A percentile compares a stretch with the other conserved stretches of the same genome.
Conservation (phyloP, 1,140 invertebrate species). For the Platyscapa corneri region DNA sequence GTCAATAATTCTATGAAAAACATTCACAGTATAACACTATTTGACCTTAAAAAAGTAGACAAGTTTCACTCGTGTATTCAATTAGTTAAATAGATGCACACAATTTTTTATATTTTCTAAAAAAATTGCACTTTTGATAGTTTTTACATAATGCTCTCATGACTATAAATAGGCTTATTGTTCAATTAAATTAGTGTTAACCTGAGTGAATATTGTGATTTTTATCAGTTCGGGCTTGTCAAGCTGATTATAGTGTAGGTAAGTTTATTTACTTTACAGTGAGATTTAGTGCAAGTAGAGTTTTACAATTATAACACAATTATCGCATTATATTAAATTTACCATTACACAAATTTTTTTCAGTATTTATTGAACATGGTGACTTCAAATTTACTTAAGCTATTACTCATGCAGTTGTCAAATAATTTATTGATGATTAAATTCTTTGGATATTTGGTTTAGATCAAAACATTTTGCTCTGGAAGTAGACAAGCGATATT, state of each 20-base stretch:
- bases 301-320: neutral
- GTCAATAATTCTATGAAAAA: too few relatives aligned
- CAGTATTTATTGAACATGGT: neutral
- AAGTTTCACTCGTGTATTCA: too few relatives aligned
- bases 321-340: neutral
- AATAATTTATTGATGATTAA: neutral
- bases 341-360: neutral
- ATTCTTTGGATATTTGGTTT: neutral
- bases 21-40: too few relatives aligned
- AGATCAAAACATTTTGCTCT: neutral
- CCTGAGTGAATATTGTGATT: neutral
- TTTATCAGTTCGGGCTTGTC: neutral
- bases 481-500: too few relatives aligned
- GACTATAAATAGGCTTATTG: neutral
- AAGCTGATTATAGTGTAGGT: neutral
- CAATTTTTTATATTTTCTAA: neutral
- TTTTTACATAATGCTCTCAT: neutral
- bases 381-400: neutral
- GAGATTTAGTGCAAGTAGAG: neutral
- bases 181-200: neutral
- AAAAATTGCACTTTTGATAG: neutral
- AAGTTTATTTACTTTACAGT: neutral
- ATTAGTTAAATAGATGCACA: neutral
- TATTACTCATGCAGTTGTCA: neutral
- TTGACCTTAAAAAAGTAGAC: too few relatives aligned